These are phyloP conservation scores for Oreohelix idahoensis DNA, from an alignment of 1,140 invertebrate species.

Conservation along the genomic window DNA sequence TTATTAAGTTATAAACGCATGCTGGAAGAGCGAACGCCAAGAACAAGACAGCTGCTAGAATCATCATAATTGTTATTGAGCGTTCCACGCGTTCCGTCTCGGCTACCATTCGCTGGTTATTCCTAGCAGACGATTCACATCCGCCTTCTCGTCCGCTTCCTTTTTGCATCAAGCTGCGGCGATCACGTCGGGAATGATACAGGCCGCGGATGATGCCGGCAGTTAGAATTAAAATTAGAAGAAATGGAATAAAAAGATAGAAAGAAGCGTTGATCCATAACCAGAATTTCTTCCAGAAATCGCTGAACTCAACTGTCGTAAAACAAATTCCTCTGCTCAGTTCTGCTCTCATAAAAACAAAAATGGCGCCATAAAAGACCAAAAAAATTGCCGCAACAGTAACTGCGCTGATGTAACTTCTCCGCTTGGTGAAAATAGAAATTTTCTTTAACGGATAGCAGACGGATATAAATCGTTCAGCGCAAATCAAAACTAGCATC, in stretches of 20 bases:
- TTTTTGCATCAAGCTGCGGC: slow-evolving; percentile 33
- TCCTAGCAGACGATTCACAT: slow-evolving; percentile 26
- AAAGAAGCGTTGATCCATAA: slow-evolving; percentile 57
- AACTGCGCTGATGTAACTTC: slow-evolving; percentile 36
- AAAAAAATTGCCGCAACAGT: slow-evolving; percentile 43
- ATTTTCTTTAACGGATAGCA: slow-evolving; percentile 58
- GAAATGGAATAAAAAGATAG: slow-evolving; percentile 55
- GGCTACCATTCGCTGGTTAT: slow-evolving; percentile 35
- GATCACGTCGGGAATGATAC: slow-evolving; percentile 39
- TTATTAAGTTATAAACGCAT: slow-evolving; percentile 53
- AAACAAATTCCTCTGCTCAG: slow-evolving; percentile 34
- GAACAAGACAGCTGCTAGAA: slow-evolving; percentile 54
- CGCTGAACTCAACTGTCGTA: slow-evolving; percentile 25
- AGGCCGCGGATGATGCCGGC: slow-evolving; percentile 56
- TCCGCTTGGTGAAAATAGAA: slow-evolving; percentile 49
- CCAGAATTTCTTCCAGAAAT: slow-evolving; percentile 47
- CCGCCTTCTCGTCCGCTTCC: not conserved
- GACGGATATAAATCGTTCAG: slow-evolving; percentile 61
- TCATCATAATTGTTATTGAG: slow-evolving; percentile 59
- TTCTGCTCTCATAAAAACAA: slow-evolving; percentile 41
- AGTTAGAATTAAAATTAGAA: slow-evolving; percentile 52
- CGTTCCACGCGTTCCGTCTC: slow-evolving; percentile 51
- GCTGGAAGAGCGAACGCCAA: slow-evolving; percentile 55
- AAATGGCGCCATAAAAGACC: slow-evolving; percentile 49
- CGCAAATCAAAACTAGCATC: slow-evolving; percentile 58